A percentile compares a stretch with the other conserved stretches of the same genome.
Evolutionary conservation across 2,797 vertebrate genomes (phyloP).

Genomic region (Heliangelus exortis): DNA sequence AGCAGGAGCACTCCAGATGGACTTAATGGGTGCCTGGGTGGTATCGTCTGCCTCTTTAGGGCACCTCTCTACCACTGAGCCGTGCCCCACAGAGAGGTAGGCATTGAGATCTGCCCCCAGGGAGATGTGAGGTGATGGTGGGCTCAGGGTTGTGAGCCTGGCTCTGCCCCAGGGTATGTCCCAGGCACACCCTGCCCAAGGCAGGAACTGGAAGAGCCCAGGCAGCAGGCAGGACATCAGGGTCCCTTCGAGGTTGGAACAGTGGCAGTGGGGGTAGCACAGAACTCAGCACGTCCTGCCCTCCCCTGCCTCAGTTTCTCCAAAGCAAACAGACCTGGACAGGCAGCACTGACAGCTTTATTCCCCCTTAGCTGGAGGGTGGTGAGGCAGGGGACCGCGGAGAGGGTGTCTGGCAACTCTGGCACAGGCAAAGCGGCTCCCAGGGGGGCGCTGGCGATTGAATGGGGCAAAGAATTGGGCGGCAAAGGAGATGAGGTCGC

Average conservation of each 20-base stretch:
- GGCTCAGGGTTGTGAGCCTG: not conserved
- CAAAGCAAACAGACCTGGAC: not conserved
- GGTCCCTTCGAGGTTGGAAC: not conserved
- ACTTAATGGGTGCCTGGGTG: not conserved
- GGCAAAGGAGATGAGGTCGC: constrained; percentile 84
- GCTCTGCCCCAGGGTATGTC: not conserved
- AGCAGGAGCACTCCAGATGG: not conserved
- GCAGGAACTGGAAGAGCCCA: not conserved
- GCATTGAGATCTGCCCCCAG: not conserved
- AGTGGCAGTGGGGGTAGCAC: too few species aligned
- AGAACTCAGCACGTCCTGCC: not conserved
- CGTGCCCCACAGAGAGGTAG: not conserved
- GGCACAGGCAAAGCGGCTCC: not conserved
- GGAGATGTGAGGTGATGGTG: not conserved
- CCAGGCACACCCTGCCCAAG: too few species aligned
- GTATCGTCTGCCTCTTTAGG: fast-evolving
- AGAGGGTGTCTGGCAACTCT: not conserved
- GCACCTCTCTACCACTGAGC: not conserved
- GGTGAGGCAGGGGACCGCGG: not conserved
- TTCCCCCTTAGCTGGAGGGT: not conserved
- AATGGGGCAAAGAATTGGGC: constrained; percentile 86
- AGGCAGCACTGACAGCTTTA: not conserved
- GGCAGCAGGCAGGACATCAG: not conserved
- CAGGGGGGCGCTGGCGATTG: not conserved
- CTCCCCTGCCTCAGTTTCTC: not conserved